Evolutionary conservation across 30 jellyfish, hydroid and myxozoan species (phyloP).

Genomic region (Sanderia malayensis): DNA sequence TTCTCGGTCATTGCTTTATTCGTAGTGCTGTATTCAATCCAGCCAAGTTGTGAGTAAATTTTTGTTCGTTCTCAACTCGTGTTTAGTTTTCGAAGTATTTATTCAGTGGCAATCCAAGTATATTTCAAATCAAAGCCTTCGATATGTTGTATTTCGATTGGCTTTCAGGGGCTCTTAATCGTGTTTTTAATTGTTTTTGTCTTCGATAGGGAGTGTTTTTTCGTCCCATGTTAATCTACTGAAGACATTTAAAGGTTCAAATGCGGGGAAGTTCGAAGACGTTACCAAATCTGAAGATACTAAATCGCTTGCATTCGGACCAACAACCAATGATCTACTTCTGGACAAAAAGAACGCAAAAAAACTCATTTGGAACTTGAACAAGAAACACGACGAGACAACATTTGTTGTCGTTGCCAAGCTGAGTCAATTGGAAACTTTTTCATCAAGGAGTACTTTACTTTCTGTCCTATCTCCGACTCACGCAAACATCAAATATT

Average conservation of each 20-base stretch:
- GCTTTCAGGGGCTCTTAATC: too few species aligned
- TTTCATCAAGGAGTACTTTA: conserved; percentile 22
- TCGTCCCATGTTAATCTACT: conserved; percentile 2
- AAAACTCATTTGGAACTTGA: conserved; percentile 5
- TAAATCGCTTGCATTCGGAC: conserved; percentile 23
- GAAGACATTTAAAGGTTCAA: neutral
- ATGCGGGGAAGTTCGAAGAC: conserved; percentile 25
- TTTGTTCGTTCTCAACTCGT: too few species aligned
- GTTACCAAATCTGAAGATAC: conserved; percentile 9
- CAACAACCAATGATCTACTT: conserved; percentile 4
- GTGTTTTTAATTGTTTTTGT: too few species aligned
- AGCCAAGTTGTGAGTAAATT: too few species aligned
- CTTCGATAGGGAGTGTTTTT: neutral
- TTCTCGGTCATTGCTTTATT: too few species aligned
- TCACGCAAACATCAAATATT: conserved; percentile 7
- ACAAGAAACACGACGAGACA: conserved; percentile 1
- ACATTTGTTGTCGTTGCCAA: conserved; percentile 21
- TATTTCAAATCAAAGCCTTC: too few species aligned
- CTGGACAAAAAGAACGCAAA: conserved; percentile 13
- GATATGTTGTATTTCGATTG: too few species aligned
- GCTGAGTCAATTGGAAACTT: neutral
- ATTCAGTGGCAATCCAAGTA: too few species aligned
- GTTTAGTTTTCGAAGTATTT: too few species aligned
- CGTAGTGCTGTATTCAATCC: too few species aligned
- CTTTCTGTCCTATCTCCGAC: conserved; percentile 11